Base-by-base conservation (phyloP, 1,140 invertebrate genomes). In the Goniozus legneri region DNA sequence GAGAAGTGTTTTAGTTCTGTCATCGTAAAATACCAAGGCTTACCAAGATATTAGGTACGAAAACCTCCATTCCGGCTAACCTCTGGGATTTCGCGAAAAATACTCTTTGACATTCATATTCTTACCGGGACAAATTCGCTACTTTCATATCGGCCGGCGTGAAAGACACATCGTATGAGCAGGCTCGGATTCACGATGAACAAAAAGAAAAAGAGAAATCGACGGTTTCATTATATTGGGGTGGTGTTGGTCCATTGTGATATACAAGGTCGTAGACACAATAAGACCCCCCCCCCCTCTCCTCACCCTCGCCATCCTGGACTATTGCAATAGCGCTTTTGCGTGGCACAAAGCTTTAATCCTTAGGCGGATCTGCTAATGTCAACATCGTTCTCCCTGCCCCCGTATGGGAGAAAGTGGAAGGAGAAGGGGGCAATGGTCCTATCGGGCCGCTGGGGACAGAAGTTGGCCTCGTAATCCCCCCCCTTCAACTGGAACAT, bases 31-130 rank as follows among this genome's bases (percentile, higher is more conserved):
- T 66, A 74, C 66, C 66, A 61, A 66, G n/a, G 73, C 71, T 75
- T 74, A 74, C 68, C 58, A 57, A 67, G 69, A 75, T 75, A 75
- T 74, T 73, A 72, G n/a, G n/a, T n/a, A n/a, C n/a, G n/a, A n/a
- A n/a, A n/a, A n/a, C n/a, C n/a, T n/a, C n/a, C n/a, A n/a, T n/a
- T n/a, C n/a, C n/a, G n/a, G n/a, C n/a, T n/a, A n/a, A n/a, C n/a
- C n/a, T n/a, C n/a, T n/a, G n/a, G n/a, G n/a, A n/a, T n/a, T n/a
- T n/a, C n/a, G n/a, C n/a, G n/a, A n/a, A n/a, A n/a, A n/a, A n/a
- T n/a, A n/a, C n/a, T n/a, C n/a, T n/a, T n/a, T n/a, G n/a, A n/a
- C n/a, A n/a, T n/a, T n/a, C n/a, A n/a, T n/a, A n/a, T n/a, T n/a
- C n/a, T n/a, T n/a, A n/a, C n/a, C n/a, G n/a, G n/a, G n/a, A n/a